Base-by-base conservation (phyloP, 2,888 invertebrate species). In the Seira ritae region DNA sequence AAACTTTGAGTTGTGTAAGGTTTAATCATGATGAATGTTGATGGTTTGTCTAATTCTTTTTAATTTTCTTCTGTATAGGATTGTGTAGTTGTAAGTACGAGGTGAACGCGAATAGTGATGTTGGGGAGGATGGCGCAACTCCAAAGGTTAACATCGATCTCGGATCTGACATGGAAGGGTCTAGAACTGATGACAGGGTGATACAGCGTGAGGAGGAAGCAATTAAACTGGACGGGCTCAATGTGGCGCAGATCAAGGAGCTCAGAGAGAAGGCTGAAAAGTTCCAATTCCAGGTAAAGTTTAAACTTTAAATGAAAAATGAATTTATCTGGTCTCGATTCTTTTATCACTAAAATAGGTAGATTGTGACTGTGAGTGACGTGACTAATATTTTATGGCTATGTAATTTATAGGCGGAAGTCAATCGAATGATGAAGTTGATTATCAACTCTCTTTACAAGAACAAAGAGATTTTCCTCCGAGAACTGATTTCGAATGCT, bases 381-480 rank as follows among this genome's bases (percentile, higher is more conserved):
- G 8, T 4, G 2, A 8, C 2, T 31, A 31, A 31, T 31, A 8
- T 31, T 92, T 92, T 0, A 88, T 89, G 72, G 89, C 88, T 46
- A 85, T 85, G n/a, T 22, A 17, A n/a, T 46, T 99, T 98, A 93
- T 97, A 99, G 92, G 98, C 99, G 0, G 99, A 99, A 92, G 99
- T 99, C 62, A 98, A 98, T 92, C 95, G 99, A 81, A 98, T 99
- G 98, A 99, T 99, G 99, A 99, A 99, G 92, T 94, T 99, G 83
- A 99, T 99, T 91, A 99, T 99, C 91, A 99, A 99, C 92, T 99
- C 99, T 8, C 93, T 99, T 8, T 99, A 99, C 92, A 94, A 98
- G 89, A 99, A 99, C 92, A 99, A 99, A 92, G 99, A 99, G 94
- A 98, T 99, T 89, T 99, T 98, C 94, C 92, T 99, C 84, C 94